These are phyloP conservation scores for Probaryconus sp. DNA, from an alignment of 1,140 invertebrate species.

Conservation along the genomic window DNA sequence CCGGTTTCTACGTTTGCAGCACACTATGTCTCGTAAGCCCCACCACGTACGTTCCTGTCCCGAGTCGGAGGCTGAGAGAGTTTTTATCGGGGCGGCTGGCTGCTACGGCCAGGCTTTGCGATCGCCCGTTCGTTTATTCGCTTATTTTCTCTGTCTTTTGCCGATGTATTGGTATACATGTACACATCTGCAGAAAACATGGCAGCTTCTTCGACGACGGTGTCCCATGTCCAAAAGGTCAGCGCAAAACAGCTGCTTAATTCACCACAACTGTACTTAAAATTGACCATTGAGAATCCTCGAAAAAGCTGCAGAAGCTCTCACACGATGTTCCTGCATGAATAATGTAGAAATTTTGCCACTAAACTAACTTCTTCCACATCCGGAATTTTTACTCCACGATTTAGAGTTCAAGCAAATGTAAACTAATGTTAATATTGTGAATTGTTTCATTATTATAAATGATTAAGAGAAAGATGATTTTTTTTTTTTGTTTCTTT, in stretches of 20 bases:
- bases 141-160: conserved; percentile 42
- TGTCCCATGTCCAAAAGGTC: conserved; percentile 34
- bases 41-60: conserved; percentile 35
- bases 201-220: conserved; percentile 48
- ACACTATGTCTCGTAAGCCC: conserved; percentile 40
- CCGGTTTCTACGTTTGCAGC: conserved; percentile 58
- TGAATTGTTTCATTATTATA: no score
- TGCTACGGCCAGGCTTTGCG: conserved; percentile 49
- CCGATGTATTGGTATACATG: conserved; percentile 11
- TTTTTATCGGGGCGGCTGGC: conserved; percentile 64
- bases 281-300: no score
- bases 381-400: no score
- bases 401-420: no score
- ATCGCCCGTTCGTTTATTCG: conserved; percentile 52
- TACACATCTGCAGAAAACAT: conserved; percentile 37
- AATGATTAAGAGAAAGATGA: no score
- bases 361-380: no score
- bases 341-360: no score
- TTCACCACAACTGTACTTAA: no score
- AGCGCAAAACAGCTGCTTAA: conserved; percentile 31
- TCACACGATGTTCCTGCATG: no score
- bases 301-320: no score
- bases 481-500: no score
- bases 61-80: conserved; percentile 52
- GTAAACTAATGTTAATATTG: no score